A percentile compares a stretch with the other conserved stretches of the same genome.
Conservation (phyloP, 2,888 invertebrate genomes). For the Pollenia griseotomentosa region DNA sequence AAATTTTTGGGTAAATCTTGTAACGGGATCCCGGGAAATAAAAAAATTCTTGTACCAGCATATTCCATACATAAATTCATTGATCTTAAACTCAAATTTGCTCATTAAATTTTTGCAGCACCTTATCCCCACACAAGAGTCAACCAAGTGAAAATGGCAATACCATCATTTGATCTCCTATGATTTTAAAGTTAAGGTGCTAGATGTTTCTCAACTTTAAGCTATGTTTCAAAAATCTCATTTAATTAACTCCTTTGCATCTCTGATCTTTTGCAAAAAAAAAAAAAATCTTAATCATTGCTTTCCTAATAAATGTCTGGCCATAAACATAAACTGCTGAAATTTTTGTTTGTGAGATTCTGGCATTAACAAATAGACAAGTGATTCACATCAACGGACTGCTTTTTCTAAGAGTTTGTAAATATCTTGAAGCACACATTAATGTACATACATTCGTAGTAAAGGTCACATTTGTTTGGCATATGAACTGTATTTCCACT, state of each 20-base stretch:
- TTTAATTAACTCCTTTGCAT: neutral
- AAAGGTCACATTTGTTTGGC: slow-evolving; percentile 82
- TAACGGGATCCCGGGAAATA: no score
- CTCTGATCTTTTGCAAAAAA: neutral
- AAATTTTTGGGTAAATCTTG: no score
- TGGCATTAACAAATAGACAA: slow-evolving; percentile 65
- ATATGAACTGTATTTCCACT: slow-evolving; percentile 68
- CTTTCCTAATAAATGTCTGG: slow-evolving; percentile 39
- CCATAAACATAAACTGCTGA: slow-evolving; percentile 35
- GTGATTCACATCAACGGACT: slow-evolving; percentile 58
- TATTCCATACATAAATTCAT: no score
- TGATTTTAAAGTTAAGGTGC: no score
- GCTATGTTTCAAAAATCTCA: no score
- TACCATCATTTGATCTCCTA: no score
- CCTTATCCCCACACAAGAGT: no score
- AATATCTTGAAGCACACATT: slow-evolving; percentile 73
- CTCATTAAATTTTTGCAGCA: no score
- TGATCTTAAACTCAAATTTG: no score
- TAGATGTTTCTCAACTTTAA: no score
- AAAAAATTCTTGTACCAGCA: no score
- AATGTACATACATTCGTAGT: slow-evolving; percentile 55
- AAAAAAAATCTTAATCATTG: slow-evolving; percentile 21
- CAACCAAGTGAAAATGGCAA: no score
- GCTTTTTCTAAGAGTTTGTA: slow-evolving; percentile 51
- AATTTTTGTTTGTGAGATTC: slow-evolving; percentile 52